Conservation (phyloP, 53 echinoderm and acorn worm genomes). For the Paelopatides confundens region DNA sequence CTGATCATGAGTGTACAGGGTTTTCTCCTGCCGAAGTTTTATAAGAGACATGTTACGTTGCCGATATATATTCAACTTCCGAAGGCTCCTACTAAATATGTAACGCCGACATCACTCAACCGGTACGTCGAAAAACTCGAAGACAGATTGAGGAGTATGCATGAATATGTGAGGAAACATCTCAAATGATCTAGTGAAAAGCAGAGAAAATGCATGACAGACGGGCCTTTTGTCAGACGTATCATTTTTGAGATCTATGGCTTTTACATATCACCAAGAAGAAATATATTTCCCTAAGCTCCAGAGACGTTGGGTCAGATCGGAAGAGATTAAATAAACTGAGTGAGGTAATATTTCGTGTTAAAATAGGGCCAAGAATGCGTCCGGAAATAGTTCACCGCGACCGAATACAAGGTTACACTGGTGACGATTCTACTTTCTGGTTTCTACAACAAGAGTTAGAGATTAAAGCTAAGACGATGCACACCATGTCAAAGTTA, state of each 20-base stretch:
- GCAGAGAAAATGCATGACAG: background rate
- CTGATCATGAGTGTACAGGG: slow-evolving; percentile 47
- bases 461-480: no score
- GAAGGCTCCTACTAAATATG: no score
- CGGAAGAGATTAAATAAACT: background rate
- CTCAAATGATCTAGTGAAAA: background rate
- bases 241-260: no score
- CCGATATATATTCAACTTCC: background rate
- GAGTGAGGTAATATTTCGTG: background rate
- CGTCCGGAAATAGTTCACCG: background rate
- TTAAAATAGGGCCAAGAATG: background rate
- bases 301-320: background rate
- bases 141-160: background rate
- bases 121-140: background rate
- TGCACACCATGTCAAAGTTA: no score
- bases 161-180: background rate
- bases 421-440: background rate
- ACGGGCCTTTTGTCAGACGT: background rate
- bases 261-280: background rate
- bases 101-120: no score
- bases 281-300: background rate
- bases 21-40: slow-evolving; percentile 35
- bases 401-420: background rate
- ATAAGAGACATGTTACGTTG: slow-evolving; percentile 39
- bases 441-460: background rate